Percentiles rank a stretch among this genome's conserved stretches.
Conservation (phyloP, 2,113 vertebrate species). For the Sprattus sprattus region DNA sequence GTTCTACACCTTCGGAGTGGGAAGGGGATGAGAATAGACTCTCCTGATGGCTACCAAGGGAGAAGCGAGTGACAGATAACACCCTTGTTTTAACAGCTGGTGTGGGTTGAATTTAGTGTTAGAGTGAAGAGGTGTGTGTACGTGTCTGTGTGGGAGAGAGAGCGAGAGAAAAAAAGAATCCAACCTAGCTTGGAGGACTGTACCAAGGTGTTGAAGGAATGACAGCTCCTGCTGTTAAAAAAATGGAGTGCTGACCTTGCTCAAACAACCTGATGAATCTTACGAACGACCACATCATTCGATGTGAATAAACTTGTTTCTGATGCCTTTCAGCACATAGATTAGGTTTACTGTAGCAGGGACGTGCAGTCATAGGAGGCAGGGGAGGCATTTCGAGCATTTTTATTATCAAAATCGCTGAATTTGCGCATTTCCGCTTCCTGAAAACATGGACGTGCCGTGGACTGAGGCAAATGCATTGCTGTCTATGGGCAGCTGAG, state of each 20-base stretch:
- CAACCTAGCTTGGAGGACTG: neutral
- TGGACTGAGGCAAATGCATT: too few species aligned
- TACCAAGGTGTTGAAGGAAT: conserved; percentile 1
- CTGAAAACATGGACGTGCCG: too few species aligned
- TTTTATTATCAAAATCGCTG: too few species aligned
- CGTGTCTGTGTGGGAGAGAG: neutral
- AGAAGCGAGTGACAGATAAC: conserved; percentile 11
- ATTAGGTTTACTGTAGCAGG: neutral
- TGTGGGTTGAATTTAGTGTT: neutral
- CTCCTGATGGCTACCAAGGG: neutral
- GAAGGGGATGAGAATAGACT: conserved; percentile 6
- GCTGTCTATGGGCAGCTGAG: too few species aligned
- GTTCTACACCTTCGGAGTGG: neutral
- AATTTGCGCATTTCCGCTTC: too few species aligned
- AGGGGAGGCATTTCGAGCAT: too few species aligned
- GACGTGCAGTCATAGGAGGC: too few species aligned
- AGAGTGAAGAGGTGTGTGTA: neutral
- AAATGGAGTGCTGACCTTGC: neutral
- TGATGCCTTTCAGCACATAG: neutral
- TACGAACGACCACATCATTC: neutral
- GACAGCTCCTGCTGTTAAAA: neutral
- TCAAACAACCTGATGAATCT: neutral
- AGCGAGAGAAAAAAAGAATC: neutral
- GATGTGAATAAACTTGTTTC: neutral
- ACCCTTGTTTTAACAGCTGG: conserved; percentile 16